These are phyloP conservation scores for Dasyurus viverrinus DNA, from an alignment of 2,113 vertebrate genomes.

Conservation along the genomic window DNA sequence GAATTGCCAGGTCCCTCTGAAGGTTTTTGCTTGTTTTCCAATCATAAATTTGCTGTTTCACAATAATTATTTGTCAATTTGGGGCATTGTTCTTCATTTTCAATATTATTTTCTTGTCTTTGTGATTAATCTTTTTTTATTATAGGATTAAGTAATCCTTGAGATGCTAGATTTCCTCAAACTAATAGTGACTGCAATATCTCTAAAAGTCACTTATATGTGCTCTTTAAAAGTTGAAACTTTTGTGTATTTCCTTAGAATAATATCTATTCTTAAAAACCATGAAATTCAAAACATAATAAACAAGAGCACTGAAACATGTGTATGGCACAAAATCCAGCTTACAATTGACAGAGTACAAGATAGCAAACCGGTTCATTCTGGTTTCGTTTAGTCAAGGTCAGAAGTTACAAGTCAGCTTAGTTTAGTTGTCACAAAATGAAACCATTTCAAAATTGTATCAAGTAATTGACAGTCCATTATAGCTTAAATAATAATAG, in stretches of 20 bases:
- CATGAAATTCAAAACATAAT: not conserved
- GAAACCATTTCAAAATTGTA: not conserved
- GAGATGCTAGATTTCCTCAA: not conserved
- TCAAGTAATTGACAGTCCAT: not conserved
- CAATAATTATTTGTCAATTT: not conserved
- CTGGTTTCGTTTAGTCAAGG: not conserved
- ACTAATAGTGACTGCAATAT: not conserved
- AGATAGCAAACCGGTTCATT: not conserved
- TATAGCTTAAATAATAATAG: not conserved
- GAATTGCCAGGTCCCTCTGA: not conserved
- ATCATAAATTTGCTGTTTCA: not conserved
- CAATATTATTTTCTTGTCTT: not conserved
- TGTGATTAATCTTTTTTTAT: not conserved
- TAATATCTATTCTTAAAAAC: constrained; percentile 1
- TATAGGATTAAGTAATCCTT: not conserved
- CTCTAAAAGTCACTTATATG: not conserved
- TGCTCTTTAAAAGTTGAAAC: not conserved
- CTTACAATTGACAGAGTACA: not conserved
- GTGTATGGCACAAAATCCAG: not conserved
- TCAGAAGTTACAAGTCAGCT: not conserved
- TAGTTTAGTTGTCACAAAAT: not conserved
- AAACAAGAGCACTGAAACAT: not conserved
- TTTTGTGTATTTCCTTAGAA: not conserved
- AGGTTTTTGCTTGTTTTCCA: not conserved
- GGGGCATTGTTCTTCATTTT: not conserved